Percentiles rank a stretch among this genome's conserved stretches.
Conservation (phyloP, 1,140 invertebrate genomes). For the Zaprionus lachaisei region DNA sequence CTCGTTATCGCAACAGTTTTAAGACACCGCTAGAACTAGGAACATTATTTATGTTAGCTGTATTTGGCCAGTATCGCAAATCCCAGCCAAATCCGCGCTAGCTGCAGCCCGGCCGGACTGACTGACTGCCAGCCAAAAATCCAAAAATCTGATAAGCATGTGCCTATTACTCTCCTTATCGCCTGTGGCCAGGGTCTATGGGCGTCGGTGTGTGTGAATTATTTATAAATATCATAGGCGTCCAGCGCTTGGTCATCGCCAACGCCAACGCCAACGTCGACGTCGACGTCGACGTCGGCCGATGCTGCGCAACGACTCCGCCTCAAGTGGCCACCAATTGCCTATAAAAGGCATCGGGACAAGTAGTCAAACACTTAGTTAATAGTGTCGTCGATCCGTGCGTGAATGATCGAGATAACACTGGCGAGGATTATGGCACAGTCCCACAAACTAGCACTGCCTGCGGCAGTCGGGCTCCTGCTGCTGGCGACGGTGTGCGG, state of each 20-base stretch:
- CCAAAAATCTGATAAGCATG: constrained; percentile 31
- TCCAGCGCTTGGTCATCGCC: constrained; percentile 53
- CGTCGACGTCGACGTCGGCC: constrained; percentile 39
- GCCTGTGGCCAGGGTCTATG: constrained; percentile 25
- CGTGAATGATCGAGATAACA: constrained; percentile 9
- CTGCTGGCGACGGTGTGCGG: constrained; percentile 25
- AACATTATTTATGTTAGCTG: constrained; percentile 41
- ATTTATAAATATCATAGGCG: constrained; percentile 68
- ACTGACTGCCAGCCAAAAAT: background rate
- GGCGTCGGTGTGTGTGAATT: constrained; percentile 25
- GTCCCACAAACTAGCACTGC: constrained; percentile 23
- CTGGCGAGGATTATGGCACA: constrained; percentile 47
- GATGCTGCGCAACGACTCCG: constrained; percentile 6
- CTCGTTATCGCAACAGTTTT: constrained; percentile 32
- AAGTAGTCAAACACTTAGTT: constrained; percentile 52
- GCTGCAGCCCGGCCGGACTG: background rate
- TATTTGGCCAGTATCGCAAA: constrained; percentile 18
- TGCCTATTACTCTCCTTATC: constrained; percentile 46
- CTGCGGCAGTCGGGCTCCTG: constrained; percentile 23
- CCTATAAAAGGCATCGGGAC: constrained; percentile 62
- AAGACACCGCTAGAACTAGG: constrained; percentile 18
- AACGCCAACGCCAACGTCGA: background rate
- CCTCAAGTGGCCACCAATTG: constrained; percentile 46
- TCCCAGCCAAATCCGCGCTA: constrained; percentile 35
- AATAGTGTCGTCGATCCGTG: constrained; percentile 21